These are phyloP conservation scores for Sterna hirundo DNA, from an alignment of 2,113 vertebrate species.

Conservation along the genomic window DNA sequence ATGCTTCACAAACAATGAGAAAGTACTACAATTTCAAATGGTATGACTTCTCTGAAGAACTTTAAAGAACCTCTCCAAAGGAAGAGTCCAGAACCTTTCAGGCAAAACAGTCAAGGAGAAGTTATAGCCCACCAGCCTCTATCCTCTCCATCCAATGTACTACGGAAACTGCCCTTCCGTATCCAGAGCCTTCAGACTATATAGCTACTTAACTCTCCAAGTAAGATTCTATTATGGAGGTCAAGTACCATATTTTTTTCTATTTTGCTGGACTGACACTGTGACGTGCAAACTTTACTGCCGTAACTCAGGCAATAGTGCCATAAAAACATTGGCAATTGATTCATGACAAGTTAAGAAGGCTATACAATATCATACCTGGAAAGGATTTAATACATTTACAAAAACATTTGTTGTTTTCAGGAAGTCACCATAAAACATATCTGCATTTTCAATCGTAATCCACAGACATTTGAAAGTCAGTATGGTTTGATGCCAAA, in stretches of 20 bases:
- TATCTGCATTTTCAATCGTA: not conserved
- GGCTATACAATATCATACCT: not conserved
- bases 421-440: not conserved
- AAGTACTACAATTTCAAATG: not conserved
- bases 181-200: not conserved
- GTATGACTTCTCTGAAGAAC: not conserved
- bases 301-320: not conserved
- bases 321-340: not conserved
- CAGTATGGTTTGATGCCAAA: not conserved
- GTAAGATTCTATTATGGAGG: not conserved
- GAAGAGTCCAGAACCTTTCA: not conserved
- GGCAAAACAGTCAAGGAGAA: not conserved
- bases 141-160: not conserved
- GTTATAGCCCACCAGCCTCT: not conserved
- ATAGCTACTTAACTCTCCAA: not conserved
- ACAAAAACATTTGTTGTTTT: not conserved
- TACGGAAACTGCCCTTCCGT: not conserved
- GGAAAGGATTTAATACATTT: not conserved
- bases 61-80: not conserved
- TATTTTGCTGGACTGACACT: not conserved
- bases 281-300: not conserved
- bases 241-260: rapidly evolving
- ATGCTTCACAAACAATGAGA: not conserved
- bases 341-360: not conserved
- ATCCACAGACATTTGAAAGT: not conserved